phyloP scores from a whole-genome alignment of 2,113 vertebrate species.

The Tragelaphus scriptus region DNA sequence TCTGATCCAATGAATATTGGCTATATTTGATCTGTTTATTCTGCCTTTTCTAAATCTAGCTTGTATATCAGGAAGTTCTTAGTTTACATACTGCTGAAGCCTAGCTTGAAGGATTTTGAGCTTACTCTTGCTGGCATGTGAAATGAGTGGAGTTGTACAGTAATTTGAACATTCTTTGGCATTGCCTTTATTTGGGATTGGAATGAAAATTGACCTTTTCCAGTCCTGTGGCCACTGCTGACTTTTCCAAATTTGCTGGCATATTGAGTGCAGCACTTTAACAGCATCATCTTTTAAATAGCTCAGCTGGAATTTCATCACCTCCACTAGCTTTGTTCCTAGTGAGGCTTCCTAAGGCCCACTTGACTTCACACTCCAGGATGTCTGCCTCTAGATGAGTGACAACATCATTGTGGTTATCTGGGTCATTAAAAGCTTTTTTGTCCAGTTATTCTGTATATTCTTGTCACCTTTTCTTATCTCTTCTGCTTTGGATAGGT shows the following conservation, averaged over 20 bases:
- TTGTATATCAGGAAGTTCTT: background rate
- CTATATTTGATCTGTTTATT: background rate
- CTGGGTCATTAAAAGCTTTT: background rate
- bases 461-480: background rate
- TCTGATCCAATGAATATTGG: background rate
- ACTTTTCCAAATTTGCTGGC: background rate
- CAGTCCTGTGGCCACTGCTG: background rate
- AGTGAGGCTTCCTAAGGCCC: background rate
- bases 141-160: background rate
- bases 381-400: background rate
- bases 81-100: background rate
- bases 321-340: background rate
- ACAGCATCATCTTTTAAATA: background rate
- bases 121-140: background rate
- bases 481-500: background rate
- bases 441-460: background rate
- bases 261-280: background rate
- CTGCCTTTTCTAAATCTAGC: background rate
- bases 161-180: background rate
- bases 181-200: background rate
- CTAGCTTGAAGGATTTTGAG: background rate
- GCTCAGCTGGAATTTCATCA: background rate
- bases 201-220: background rate
- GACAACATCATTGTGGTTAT: background rate
- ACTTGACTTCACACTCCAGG: background rate